These are phyloP conservation scores for Megalops atlanticus DNA, from an alignment of 2,113 vertebrate species.

Conservation along the genomic window DNA sequence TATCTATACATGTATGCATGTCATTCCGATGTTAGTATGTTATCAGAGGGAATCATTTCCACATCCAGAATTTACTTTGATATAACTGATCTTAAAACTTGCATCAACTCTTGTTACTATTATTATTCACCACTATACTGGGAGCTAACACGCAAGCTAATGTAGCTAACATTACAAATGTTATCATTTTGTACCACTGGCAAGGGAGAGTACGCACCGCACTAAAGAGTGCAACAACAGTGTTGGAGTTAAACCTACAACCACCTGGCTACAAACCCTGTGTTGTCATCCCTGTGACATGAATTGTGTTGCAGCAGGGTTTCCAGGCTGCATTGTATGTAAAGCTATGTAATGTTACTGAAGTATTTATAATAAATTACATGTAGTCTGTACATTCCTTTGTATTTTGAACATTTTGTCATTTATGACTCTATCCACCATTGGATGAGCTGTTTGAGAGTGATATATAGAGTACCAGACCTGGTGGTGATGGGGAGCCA, in stretches of 20 bases:
- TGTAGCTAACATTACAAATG: too few relatives aligned
- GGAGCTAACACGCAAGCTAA: too few relatives aligned
- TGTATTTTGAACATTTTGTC: too few relatives aligned
- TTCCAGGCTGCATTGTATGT: neutral
- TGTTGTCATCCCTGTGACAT: neutral
- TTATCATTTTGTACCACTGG: too few relatives aligned
- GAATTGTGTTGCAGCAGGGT: neutral
- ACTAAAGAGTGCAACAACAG: too few relatives aligned
- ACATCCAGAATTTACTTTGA: neutral
- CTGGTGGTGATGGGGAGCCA: constrained; percentile 63
- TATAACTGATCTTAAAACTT: neutral
- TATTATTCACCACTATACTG: neutral
- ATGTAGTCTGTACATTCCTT: neutral
- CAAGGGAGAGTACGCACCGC: too few relatives aligned
- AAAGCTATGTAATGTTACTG: too few relatives aligned
- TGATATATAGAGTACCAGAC: constrained; percentile 49
- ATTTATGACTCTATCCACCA: too few relatives aligned
- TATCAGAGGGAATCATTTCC: neutral
- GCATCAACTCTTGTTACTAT: neutral
- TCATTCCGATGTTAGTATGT: neutral
- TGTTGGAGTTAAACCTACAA: neutral
- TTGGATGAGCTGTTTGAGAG: too few relatives aligned
- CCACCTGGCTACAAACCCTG: neutral
- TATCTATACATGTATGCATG: neutral
- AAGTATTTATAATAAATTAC: too few relatives aligned